phyloP scores from a whole-genome alignment of 2,113 vertebrate genomes.

The Pitta sordida region DNA sequence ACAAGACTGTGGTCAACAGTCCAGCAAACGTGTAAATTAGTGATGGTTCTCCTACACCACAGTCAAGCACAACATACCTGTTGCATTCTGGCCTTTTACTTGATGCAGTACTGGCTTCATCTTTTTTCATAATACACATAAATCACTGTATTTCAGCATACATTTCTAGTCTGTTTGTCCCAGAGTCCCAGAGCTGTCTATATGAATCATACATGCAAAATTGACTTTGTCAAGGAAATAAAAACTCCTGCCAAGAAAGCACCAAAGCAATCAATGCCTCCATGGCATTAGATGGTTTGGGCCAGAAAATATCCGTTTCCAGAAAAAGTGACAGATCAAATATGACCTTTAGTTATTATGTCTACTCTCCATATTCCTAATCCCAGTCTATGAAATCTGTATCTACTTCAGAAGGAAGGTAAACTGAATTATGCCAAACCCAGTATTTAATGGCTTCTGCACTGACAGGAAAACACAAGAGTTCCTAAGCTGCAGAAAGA shows the following conservation, averaged over 20 bases:
- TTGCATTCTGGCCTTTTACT: background rate
- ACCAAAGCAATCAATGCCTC: background rate
- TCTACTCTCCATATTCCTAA: background rate
- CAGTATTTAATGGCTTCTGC: background rate
- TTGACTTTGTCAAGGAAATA: background rate
- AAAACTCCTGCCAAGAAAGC: background rate
- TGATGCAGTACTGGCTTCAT: background rate
- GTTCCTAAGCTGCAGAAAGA: background rate
- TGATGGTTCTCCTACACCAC: background rate
- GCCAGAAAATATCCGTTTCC: background rate
- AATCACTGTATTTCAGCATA: background rate
- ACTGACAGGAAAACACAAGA: background rate
- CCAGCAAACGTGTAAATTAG: background rate
- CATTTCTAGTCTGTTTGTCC: background rate
- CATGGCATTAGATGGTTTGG: rapidly evolving
- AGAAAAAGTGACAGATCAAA: background rate
- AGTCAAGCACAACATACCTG: background rate
- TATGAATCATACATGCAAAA: background rate
- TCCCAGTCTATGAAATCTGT: background rate
- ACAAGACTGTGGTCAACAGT: background rate
- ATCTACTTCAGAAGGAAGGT: background rate
- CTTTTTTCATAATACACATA: background rate
- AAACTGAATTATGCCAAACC: background rate
- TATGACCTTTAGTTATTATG: background rate
- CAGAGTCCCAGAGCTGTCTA: background rate